Evolutionary conservation across 1,140 invertebrate genomes (phyloP), one percentile per base, ranked within the genome.

Genomic region (Brachionus calyciflorus): DNA sequence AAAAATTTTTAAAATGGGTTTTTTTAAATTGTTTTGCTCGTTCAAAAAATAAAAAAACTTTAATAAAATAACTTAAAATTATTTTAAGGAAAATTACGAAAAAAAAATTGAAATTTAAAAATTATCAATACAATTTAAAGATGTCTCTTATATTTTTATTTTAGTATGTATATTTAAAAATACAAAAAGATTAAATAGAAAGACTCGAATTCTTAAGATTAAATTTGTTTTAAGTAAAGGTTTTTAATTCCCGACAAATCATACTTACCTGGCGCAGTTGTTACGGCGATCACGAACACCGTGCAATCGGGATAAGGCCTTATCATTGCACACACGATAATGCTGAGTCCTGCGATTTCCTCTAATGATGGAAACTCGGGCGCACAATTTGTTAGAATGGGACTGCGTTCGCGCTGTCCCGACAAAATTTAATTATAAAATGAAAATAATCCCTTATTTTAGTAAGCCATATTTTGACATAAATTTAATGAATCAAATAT

Each of bases 191-290:
- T 65, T 65, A 65, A 65, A 44, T 12, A 41, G 26, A 65, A 65
- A 46, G 24, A 65, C 21, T 65, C n/a, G 21, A 10, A 17, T 44
- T 44, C 1, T 14, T 33, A 4, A 19, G 6, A n/a, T 12, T 30
- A 24, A 44, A 6, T 12, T 24, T 4, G 24, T 30, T 24, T 51
- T 51, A 73, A 73, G 51, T 73, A 73, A 28, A 40, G 28, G 46
- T 7, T 51, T 2, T 0, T 26, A 10, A 24, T 17, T 51, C 19
- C 33, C 55, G 55, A 73, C 46, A 73, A 73, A 33, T 33, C 69
- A 73, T 73, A 73, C 69, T 73, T 73, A 73, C 69, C 69, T 73
- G 69, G 69, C 69, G 69, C 69, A 73, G 51, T 73, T 73, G 69
- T 73, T 19, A 73, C 46, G 69, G 69, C 69, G 69, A 73, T 73